Base-by-base conservation (phyloP, 2,888 invertebrate genomes). In the Hetaerina titia region DNA sequence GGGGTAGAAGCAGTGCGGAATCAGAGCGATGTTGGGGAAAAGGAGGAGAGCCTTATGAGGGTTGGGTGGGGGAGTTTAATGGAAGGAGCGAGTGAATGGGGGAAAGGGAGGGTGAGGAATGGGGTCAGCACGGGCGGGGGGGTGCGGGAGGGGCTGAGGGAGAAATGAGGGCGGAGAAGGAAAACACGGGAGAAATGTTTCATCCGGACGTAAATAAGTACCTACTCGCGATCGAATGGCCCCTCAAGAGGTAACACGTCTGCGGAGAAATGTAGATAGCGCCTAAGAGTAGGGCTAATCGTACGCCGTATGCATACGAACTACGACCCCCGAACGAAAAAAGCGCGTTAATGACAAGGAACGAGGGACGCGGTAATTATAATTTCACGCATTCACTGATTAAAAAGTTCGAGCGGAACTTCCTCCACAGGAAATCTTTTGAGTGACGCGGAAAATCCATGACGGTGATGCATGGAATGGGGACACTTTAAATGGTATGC, bases 161-260 rank as follows among this genome's bases (percentile, higher is more conserved):
- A 69, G 81, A n/a, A 81, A 81, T 31, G 31, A 81, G 81, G 31
- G n/a, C 81, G 81, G 31, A n/a, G 81, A 81, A 81, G 31, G 31
- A 25, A 81, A 81, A 81, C 81, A 81, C 81, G 81, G 31, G 11
- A 31, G 31, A 81, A 81, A 81, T 81, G 81, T 81, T 81, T 81
- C 31, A 31, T 31, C 31, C 81, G 81, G 31, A 81, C 81, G 81
- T 31, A 81, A 81, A 81, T 81, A 81, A 81, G 31, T 25, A 31
- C 81, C 81, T 31, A 81, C 81, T 81, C 31, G 81, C 81, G 81
- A 81, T 81, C 81, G 25, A 31, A 81, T 31, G 81, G 81, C 81
- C 25, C 81, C 31, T 31, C 81, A 31, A 31, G 81, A 81, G 81
- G 31, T 25, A 81, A 31, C 81, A 81, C 31, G 81, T 22, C 31